Base-by-base conservation (phyloP, 2,113 vertebrate genomes). In the Gambusia affinis region DNA sequence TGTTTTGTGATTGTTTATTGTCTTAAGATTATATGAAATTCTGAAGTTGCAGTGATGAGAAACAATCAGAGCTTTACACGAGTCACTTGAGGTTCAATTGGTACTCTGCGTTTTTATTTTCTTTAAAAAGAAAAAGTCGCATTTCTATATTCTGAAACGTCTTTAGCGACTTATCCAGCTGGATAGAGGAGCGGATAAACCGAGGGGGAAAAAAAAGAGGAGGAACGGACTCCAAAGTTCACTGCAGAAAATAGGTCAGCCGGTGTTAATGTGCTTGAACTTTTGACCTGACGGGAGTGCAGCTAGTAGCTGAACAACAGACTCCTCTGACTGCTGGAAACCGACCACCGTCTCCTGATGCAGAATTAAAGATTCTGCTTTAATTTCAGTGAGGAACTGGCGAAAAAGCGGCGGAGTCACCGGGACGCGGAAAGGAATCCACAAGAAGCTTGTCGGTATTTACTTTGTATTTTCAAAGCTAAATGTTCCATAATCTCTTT, bases 181-280 rank as follows among this genome's bases (percentile, higher is more conserved):
- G 14, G 90, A 87, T 82, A 87, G 85, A 84, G 70, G 79, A 77
- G 71, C 84, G 83, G 83, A 86, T 64, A 75, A 80, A 75, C 83
- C 42, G 71, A 79, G 39, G 39, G 12, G 3, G 78, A 28, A 70
- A 89, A 87, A n/a, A 29, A 33, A 54, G 30, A 63, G 10, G 35
- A 37, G 35, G 35, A 19, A 90, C 78, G 81, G 80, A 83, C 77
- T 91, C 80, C 76, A 72, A 88, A 91, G 86, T 91, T 87, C 67
- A 80, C 62, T 27, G 27, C 64, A 76, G 81, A 82, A 95, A 94
- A 86, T 87, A 93, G 94, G 94, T 94, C 94, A 95, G 31, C 83
- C 85, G 73, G 39, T 69, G 22, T 31, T 94, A 93, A 94, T 88
- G 87, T 8, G 82, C 1, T 19, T 94, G 92, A 94, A 95, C 94